phyloP scores from a whole-genome alignment of 1,140 invertebrate genomes.

The Zelostemma sp. region DNA sequence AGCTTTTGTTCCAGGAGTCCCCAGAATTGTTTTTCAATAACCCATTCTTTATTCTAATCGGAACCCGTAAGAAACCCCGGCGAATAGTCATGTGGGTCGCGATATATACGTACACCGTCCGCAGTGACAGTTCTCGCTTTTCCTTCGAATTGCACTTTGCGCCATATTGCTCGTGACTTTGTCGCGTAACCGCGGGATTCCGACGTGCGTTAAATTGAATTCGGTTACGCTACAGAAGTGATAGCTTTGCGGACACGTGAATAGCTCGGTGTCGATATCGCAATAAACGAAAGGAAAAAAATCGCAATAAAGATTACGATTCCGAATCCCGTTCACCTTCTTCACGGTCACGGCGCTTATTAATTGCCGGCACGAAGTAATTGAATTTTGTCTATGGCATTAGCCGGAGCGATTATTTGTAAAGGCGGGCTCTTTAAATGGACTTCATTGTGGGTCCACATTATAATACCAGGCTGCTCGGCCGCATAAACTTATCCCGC shows the following conservation, averaged over 20 bases:
- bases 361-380: conserved; percentile 42
- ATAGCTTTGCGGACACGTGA: conserved; percentile 32
- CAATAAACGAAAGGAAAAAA: conserved; percentile 23
- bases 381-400: conserved; percentile 50
- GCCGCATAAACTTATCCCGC: conserved; percentile 38
- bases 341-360: conserved; percentile 41
- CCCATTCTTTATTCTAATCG: no score
- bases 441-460: conserved; percentile 44
- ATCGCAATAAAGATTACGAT: conserved; percentile 27
- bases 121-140: no score
- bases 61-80: no score
- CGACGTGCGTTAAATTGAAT: conserved; percentile 46
- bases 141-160: conserved; percentile 34
- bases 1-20: no score
- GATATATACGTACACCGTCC: no score
- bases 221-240: conserved; percentile 26
- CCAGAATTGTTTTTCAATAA: no score
- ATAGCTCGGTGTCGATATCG: conserved; percentile 34
- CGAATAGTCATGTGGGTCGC: no score
- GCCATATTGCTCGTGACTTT: conserved; percentile 27
- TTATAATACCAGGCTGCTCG: conserved; percentile 47
- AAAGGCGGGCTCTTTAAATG: conserved; percentile 49
- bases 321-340: conserved; percentile 20
- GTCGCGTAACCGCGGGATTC: conserved; percentile 33
- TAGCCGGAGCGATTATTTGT: conserved; percentile 45